A percentile compares a stretch with the other conserved stretches of the same genome.
Conservation (phyloP, 2,797 vertebrate species). For the Fratercula arctica region DNA sequence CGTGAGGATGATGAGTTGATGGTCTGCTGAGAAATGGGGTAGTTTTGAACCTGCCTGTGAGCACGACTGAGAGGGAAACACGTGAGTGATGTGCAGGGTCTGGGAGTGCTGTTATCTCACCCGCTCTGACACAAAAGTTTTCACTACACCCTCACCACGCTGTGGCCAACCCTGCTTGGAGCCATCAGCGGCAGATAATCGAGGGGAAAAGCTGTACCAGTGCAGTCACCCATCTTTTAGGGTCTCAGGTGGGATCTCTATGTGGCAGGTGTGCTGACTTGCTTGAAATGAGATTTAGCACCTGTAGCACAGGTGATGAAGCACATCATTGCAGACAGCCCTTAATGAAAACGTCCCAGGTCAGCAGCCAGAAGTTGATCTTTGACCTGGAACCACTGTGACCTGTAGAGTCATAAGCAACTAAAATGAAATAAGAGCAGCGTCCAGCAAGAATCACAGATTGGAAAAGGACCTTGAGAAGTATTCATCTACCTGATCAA, state of each 20-base stretch:
- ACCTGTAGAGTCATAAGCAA: background rate
- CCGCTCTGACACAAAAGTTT: background rate
- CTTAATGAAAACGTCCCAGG: background rate
- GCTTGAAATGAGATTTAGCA: background rate
- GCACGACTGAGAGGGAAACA: accelerated
- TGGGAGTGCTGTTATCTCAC: background rate
- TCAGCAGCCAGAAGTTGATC: background rate
- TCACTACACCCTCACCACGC: accelerated
- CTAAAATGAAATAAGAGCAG: background rate
- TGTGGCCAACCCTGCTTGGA: accelerated
- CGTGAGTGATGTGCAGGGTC: background rate
- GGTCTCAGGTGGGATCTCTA: background rate
- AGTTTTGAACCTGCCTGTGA: background rate
- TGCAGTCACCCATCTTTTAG: background rate
- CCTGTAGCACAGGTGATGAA: background rate
- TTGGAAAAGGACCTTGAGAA: background rate
- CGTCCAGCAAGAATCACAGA: background rate
- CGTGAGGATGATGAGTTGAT: background rate
- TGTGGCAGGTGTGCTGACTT: background rate
- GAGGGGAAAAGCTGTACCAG: background rate
- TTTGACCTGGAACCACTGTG: background rate
- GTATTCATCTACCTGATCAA: background rate
- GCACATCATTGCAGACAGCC: background rate
- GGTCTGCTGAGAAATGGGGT: background rate
- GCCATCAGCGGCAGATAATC: background rate